Percentiles rank a stretch among this genome's conserved stretches.
phyloP scores from a whole-genome alignment of 1,140 invertebrate genomes.

The Diuraphis noxia region DNA sequence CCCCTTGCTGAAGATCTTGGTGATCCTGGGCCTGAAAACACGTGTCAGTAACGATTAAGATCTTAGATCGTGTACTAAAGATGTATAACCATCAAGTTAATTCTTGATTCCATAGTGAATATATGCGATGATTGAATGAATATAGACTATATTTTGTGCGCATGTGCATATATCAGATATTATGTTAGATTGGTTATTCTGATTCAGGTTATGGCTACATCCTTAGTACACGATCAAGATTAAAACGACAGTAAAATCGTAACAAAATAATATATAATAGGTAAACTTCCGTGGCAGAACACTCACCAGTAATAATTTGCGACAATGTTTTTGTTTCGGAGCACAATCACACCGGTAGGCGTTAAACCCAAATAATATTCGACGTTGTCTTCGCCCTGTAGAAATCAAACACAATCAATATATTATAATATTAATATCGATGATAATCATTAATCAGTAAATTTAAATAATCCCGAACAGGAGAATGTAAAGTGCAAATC shows the following conservation, averaged over 20 bases:
- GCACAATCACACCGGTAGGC: slow-evolving; percentile 93
- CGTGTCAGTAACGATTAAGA: slow-evolving; percentile 54
- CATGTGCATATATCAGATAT: too few relatives aligned
- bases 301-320: slow-evolving; percentile 95
- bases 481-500: too few relatives aligned
- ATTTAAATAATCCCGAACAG: too few relatives aligned
- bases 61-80: too few relatives aligned
- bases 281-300: not conserved
- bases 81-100: too few relatives aligned
- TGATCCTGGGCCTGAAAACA: slow-evolving; percentile 81
- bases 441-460: too few relatives aligned
- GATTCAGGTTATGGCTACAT: too few relatives aligned
- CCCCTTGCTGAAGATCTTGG: slow-evolving; percentile 93
- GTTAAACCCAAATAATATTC: slow-evolving; percentile 96
- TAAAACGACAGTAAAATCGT: not conserved
- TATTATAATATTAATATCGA: not conserved
- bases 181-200: too few relatives aligned
- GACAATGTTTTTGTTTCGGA: slow-evolving; percentile 94
- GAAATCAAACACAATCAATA: slow-evolving; percentile 55
- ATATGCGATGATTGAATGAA: too few relatives aligned
- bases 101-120: too few relatives aligned
- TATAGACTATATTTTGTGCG: too few relatives aligned
- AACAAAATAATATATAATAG: not conserved
- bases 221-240: too few relatives aligned
- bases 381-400: slow-evolving; percentile 92